Base-by-base conservation (phyloP, 1,140 invertebrate species). In the Drosophila chauvacae region DNA sequence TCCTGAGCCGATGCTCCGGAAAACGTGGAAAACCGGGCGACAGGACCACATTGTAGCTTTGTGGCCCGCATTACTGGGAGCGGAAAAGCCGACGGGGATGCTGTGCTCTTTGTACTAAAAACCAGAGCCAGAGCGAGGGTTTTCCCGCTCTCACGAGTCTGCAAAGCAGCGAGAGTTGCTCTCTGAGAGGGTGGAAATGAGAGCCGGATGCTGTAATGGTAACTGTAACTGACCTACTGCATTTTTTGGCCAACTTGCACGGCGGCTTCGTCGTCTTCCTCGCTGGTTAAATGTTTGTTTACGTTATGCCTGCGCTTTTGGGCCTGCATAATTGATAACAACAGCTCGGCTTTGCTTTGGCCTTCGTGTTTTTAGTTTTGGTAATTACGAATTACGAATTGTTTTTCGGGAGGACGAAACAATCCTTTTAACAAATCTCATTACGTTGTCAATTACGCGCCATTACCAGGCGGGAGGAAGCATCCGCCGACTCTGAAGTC, bases 341-440 rank as follows among this genome's bases (percentile, higher is more conserved):
- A 73, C 78, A 79, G 72, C 70, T 47, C 37, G 62, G 59, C 57
- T 42, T 59, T 10, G 47, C 26, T 10, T 30, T 39, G 37, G 44
- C 47, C 50, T 45, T 61, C 13, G 45, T 48, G 48, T 53, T 77
- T 28, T 53, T 58, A 44, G 28, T 55, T 64, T 84, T 70, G 69
- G 64, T 72, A 84, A 90, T 90, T 90, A 76, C 61, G 53, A 78
- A 68, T 70, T 39, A 11, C 53, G 77, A 78, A 70, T 79, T 78
- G 50, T 39, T 56, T 56, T 56, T 26, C 53, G 35, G 18, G 23
- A 50, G 47, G 72, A 75, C 63, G 69, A 59, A 56, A 76, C 81
- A 90, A 90, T 90, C 78, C 85, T 66, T 90, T 90, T 81, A 90
- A 90, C 78, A 90, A 90, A 90, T 90, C 85, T 76, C 85, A 90